A percentile compares a stretch with the other conserved stretches of the same genome.
Evolutionary conservation across 1,140 invertebrate species (phyloP).

Genomic region (Planococcus citri): DNA sequence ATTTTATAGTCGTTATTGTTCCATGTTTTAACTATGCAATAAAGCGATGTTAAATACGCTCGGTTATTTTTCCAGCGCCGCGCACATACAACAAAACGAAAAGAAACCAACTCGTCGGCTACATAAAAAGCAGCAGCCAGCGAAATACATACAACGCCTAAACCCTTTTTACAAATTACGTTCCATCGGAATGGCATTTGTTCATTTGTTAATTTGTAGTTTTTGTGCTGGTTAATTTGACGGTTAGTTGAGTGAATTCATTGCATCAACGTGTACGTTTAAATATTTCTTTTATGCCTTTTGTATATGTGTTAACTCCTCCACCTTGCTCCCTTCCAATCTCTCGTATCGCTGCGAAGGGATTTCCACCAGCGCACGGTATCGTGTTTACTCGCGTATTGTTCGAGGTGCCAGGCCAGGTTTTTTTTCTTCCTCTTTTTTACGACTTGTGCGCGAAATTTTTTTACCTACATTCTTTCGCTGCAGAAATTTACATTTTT

Average conservation of each 20-base stretch:
- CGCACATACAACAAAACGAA: neutral
- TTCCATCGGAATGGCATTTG: neutral
- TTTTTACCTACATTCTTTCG: too few relatives aligned
- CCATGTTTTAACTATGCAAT: neutral
- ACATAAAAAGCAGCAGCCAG: neutral
- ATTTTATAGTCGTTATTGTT: neutral
- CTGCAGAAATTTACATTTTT: too few relatives aligned
- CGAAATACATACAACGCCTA: neutral
- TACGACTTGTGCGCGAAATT: too few relatives aligned
- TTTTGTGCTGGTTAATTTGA: constrained; percentile 3
- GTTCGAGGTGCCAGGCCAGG: too few relatives aligned
- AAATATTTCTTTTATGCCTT: too few relatives aligned
- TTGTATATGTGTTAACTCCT: too few relatives aligned
- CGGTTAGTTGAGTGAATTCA: constrained; percentile 2
- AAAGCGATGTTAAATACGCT: neutral
- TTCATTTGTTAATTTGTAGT: neutral
- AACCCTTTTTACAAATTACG: neutral
- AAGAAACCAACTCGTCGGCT: neutral
- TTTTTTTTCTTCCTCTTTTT: too few relatives aligned
- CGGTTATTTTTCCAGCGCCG: neutral
- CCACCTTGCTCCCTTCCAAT: too few relatives aligned
- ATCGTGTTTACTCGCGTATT: too few relatives aligned
- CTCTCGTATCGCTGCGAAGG: too few relatives aligned
- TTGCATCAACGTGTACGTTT: neutral
- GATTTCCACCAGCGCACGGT: too few relatives aligned